Evolutionary conservation across 64 coral and sea anemone genomes (phyloP).

Genomic region (Dendrophyllia cribrosa): DNA sequence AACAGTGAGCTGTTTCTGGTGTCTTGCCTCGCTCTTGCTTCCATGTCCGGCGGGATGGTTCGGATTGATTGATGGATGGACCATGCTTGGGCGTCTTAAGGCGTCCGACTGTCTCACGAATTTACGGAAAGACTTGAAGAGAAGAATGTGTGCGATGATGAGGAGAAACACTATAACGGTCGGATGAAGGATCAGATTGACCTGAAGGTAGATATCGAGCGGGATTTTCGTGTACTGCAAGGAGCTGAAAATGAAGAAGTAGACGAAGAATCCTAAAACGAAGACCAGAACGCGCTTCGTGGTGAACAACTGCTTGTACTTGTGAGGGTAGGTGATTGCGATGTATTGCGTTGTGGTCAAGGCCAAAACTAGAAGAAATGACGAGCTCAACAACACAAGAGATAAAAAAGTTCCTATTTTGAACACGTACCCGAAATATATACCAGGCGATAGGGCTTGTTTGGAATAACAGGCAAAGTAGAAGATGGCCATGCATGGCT

Average conservation of each 20-base stretch:
- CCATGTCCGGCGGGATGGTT: not conserved
- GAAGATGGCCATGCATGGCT: constrained; percentile 76
- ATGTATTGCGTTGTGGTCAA: constrained; percentile 81
- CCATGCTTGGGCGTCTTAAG: not conserved
- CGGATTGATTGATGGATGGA: not conserved
- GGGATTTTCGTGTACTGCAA: constrained; percentile 64
- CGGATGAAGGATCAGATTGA: constrained; percentile 61
- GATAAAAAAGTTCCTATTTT: constrained; percentile 52
- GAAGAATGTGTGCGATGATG: constrained; percentile 25
- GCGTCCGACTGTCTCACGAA: constrained; percentile 57
- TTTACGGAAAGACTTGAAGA: constrained; percentile 31
- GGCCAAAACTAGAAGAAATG: constrained; percentile 75
- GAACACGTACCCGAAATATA: not conserved
- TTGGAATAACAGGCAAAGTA: constrained; percentile 64
- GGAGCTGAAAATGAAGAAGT: constrained; percentile 75
- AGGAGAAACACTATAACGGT: constrained; percentile 46
- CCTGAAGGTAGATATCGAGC: not conserved
- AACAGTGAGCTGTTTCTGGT: constrained; percentile 56
- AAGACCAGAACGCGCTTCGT: constrained; percentile 40
- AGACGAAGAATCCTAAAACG: constrained; percentile 47
- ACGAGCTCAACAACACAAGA: constrained; percentile 71
- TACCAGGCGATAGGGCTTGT: constrained; percentile 11
- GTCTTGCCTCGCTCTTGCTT: not conserved
- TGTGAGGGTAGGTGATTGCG: constrained; percentile 82
- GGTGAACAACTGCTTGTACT: constrained; percentile 74